Evolutionary conservation across 2,888 invertebrate genomes (phyloP).

Genomic region (Ochropleura plecta): DNA sequence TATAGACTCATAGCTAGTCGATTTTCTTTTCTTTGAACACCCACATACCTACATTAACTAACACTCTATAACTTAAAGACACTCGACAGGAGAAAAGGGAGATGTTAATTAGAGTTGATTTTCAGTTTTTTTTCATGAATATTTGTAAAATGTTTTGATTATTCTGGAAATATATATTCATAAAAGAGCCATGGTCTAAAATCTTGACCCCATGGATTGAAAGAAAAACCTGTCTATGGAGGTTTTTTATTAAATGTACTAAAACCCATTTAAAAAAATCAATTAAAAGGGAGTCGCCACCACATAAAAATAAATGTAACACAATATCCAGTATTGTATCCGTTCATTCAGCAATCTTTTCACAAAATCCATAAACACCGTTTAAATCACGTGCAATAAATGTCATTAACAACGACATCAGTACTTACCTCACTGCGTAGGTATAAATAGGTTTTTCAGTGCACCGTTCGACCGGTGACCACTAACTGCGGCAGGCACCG

Average conservation of each 20-base stretch:
- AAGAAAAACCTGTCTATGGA: neutral
- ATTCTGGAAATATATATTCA: neutral
- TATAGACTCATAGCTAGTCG: too few species aligned
- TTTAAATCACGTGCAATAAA: conserved; percentile 56
- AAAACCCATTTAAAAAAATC: too few species aligned
- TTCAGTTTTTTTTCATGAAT: neutral
- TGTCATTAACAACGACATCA: conserved; percentile 37
- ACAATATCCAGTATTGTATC: neutral
- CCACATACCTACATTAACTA: too few species aligned
- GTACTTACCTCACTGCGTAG: conserved; percentile 20
- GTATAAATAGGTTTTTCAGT: conserved; percentile 56
- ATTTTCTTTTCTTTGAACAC: too few species aligned
- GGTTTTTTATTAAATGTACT: too few species aligned
- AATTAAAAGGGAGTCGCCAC: too few species aligned
- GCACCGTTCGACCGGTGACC: conserved; percentile 63
- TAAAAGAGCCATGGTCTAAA: neutral
- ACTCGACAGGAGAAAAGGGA: too few species aligned
- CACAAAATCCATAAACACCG: conserved; percentile 21
- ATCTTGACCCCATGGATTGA: neutral
- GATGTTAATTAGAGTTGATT: neutral
- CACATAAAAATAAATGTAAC: conserved; percentile 5
- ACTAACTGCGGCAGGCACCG: conserved; percentile 68
- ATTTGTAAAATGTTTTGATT: too few species aligned
- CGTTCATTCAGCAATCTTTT: conserved; percentile 1
- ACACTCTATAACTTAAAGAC: too few species aligned